Conservation (phyloP, 2,888 invertebrate species). For the Andrena hattorfiana region DNA sequence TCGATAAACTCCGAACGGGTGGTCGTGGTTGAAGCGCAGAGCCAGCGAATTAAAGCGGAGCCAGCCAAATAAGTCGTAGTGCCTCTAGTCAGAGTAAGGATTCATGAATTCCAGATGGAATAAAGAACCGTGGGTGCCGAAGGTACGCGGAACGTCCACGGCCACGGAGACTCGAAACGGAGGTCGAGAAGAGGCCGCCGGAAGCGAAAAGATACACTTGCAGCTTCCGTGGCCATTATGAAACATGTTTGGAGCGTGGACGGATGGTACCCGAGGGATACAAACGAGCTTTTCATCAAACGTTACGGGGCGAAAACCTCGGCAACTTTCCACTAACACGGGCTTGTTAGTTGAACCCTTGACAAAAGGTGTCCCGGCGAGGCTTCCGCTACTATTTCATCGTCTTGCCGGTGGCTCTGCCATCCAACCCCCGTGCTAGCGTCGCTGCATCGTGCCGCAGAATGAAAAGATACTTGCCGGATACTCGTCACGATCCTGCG, state of each 20-base stretch:
- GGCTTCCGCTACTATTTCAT: constrained; percentile 33
- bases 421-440: background rate
- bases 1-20: background rate
- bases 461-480: constrained; percentile 29
- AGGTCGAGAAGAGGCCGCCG: background rate
- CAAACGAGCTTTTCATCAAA: constrained; percentile 53
- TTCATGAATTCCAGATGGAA: too few relatives aligned
- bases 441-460: background rate
- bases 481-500: background rate
- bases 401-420: constrained; percentile 24
- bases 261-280: constrained; percentile 25
- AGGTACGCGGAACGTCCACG: background rate
- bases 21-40: background rate
- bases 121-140: too few relatives aligned
- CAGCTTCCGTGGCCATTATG: constrained; percentile 27
- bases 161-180: background rate
- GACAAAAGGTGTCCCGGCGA: constrained; percentile 42
- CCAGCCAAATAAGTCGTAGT: background rate
- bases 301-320: constrained; percentile 35
- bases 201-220: constrained; percentile 7
- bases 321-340: constrained; percentile 43
- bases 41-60: constrained; percentile 1
- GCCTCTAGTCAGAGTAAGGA: too few relatives aligned
- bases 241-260: constrained; percentile 40
- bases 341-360: constrained; percentile 46